These are phyloP conservation scores for Anguilla pacifica DNA, from an alignment of 2,797 vertebrate genomes.

Conservation along the genomic window DNA sequence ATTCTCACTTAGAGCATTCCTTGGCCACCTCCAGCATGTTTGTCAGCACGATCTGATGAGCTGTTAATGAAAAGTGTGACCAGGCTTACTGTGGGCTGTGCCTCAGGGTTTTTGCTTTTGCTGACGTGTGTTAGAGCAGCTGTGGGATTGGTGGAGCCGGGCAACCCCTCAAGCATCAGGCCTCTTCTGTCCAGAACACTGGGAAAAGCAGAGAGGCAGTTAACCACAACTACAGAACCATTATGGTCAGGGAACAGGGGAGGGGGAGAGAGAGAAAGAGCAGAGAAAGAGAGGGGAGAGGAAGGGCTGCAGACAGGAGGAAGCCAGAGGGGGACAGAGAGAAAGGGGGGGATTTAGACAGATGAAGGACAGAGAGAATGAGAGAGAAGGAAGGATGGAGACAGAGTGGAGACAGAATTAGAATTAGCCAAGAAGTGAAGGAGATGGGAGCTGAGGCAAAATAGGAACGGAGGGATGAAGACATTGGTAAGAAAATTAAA, in stretches of 20 bases:
- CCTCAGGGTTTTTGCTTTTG: conserved; percentile 54
- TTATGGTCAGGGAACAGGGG: neutral
- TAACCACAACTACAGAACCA: neutral
- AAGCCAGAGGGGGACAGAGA: neutral
- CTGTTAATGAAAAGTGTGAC: conserved; percentile 1
- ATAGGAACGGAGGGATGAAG: neutral
- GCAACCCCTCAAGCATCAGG: conserved; percentile 62
- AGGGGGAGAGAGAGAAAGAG: neutral
- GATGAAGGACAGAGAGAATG: neutral
- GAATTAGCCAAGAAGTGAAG: neutral
- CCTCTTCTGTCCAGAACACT: conserved; percentile 82
- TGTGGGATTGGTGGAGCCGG: conserved; percentile 42
- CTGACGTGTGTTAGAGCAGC: conserved; percentile 36
- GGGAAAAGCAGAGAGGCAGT: conserved; percentile 16
- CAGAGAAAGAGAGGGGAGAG: neutral
- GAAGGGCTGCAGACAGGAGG: neutral
- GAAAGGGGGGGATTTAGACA: neutral
- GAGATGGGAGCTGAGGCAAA: neutral
- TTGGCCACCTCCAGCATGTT: conserved; percentile 36
- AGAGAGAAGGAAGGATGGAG: neutral
- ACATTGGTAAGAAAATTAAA: no score
- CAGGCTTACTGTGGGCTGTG: conserved; percentile 69
- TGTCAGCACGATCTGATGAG: conserved; percentile 25
- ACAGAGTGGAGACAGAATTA: neutral
- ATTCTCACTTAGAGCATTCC: conserved; percentile 17